phyloP scores from a whole-genome alignment of 2,113 vertebrate genomes.

The Pseudorectes ferrugineus region DNA sequence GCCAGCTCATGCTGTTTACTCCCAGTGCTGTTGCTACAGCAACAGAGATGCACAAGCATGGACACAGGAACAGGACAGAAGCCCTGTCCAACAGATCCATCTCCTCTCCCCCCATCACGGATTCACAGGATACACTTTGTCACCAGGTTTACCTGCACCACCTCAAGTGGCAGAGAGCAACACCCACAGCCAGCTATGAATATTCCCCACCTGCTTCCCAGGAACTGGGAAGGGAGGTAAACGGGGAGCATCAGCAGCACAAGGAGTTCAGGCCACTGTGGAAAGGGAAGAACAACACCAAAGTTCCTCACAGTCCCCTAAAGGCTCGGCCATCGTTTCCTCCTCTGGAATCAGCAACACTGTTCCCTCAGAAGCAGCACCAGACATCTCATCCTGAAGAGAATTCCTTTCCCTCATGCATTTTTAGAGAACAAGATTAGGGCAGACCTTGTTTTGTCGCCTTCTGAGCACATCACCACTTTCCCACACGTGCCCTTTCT shows the following conservation, averaged over 20 bases:
- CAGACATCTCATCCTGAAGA: neutral
- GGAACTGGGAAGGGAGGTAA: neutral
- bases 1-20: neutral
- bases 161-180: neutral
- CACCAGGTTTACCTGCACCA: neutral
- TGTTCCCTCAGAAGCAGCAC: neutral
- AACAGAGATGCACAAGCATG: neutral
- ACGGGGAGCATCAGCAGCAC: neutral
- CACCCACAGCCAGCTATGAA: neutral
- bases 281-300: neutral
- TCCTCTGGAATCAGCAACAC: neutral
- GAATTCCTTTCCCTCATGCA: fast-evolving
- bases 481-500: fast-evolving
- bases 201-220: neutral
- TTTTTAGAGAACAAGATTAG: neutral
- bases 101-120: neutral
- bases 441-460: neutral
- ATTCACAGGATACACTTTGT: neutral
- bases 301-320: neutral
- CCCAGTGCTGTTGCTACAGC: neutral
- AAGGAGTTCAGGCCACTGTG: neutral
- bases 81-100: neutral
- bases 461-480: neutral
- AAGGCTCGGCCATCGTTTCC: neutral
- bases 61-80: neutral